These are phyloP conservation scores for Augochlora pura DNA, from an alignment of 1,140 invertebrate genomes.

Conservation along the genomic window DNA sequence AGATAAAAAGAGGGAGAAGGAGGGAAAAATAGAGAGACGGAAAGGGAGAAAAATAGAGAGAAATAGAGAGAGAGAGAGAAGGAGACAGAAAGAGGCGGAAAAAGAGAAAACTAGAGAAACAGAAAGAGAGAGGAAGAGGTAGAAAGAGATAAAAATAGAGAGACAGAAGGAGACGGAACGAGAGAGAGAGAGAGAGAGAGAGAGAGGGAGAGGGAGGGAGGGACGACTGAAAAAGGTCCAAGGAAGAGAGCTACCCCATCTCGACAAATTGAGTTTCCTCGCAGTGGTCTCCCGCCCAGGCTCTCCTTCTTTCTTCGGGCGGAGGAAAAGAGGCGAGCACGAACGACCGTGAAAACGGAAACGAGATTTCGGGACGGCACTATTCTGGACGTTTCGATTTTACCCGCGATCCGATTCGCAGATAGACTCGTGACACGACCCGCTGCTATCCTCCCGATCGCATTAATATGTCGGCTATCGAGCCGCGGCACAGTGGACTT, in stretches of 20 bases:
- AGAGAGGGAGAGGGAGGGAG: no score
- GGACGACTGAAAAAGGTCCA: constrained; percentile 34
- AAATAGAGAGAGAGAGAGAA: neutral
- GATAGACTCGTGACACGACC: neutral
- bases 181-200: neutral
- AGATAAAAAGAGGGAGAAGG: no score
- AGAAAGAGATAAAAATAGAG: neutral
- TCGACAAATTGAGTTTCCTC: constrained; percentile 54
- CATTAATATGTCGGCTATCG: constrained; percentile 10
- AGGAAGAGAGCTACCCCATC: constrained; percentile 24
- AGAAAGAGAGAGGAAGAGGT: neutral
- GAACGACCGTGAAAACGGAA: constrained; percentile 42
- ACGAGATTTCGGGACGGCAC: constrained; percentile 41
- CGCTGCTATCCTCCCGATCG: neutral
- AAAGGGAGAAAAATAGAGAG: no score
- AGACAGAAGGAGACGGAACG: neutral
- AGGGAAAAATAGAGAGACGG: no score
- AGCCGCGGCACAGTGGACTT: no score
- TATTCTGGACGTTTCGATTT: neutral
- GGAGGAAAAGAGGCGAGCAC: constrained; percentile 5
- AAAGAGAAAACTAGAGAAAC: constrained; percentile 11
- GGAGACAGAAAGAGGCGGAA: neutral
- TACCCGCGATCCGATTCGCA: neutral
- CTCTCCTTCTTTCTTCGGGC: constrained; percentile 18
- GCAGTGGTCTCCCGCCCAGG: constrained; percentile 14